Percentiles rank a stretch among this genome's conserved stretches.
Evolutionary conservation across 2,797 vertebrate genomes (phyloP).

Genomic region (Vireo griseus): DNA sequence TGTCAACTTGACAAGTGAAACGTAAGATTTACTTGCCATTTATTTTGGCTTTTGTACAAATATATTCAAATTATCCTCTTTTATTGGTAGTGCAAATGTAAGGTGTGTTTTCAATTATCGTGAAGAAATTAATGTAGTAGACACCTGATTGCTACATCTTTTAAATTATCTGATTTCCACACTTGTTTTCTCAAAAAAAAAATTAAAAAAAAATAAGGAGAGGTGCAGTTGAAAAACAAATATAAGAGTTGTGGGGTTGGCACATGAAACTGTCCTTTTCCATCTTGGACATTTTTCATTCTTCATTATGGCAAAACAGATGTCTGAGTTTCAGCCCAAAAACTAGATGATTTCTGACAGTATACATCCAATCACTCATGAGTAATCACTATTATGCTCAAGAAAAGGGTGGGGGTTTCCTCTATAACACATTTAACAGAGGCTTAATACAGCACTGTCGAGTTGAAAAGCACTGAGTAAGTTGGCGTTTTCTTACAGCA

Average conservation of each 20-base stretch:
- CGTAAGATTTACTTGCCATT: background rate
- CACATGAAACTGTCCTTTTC: background rate
- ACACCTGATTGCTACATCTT: background rate
- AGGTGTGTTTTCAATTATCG: background rate
- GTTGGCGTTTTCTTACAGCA: background rate
- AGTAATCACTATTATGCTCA: background rate
- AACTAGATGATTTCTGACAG: background rate
- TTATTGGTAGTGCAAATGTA: background rate
- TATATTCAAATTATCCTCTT: background rate
- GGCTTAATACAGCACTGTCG: background rate
- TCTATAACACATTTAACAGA: background rate
- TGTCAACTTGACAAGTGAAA: background rate
- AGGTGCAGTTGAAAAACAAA: background rate
- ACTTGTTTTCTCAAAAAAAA: background rate
- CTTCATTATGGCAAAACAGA: background rate
- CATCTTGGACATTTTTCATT: background rate
- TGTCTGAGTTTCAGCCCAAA: background rate
- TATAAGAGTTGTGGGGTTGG: background rate
- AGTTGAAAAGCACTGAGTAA: background rate
- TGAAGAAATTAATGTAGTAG: background rate
- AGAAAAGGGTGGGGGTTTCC: background rate
- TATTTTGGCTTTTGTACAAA: background rate
- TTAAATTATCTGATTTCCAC: background rate
- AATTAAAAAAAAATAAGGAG: background rate
- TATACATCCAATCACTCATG: background rate